phyloP scores from a whole-genome alignment of 2,888 invertebrate genomes.

The Cheilosia impressa region DNA sequence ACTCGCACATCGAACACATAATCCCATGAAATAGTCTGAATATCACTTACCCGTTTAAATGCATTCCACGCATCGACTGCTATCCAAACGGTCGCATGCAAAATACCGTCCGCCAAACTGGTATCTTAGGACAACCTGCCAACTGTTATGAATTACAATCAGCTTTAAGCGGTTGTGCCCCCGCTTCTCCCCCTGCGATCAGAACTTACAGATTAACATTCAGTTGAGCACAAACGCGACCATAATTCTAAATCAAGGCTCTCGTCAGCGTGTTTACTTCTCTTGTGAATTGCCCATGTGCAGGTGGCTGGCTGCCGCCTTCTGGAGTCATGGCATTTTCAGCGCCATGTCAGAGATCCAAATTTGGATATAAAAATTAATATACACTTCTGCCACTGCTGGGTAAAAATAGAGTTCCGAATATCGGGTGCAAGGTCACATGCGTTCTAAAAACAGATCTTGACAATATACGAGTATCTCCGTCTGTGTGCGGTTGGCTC shows the following conservation, averaged over 20 bases:
- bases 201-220: slow-evolving; percentile 27
- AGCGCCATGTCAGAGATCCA: slow-evolving; percentile 28
- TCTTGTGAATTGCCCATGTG: slow-evolving; percentile 4
- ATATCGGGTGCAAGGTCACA: slow-evolving; percentile 67
- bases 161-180: background rate
- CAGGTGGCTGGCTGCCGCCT: slow-evolving; percentile 20
- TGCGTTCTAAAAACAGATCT: slow-evolving; percentile 65
- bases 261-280: slow-evolving; percentile 9
- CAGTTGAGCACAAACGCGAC: slow-evolving; percentile 21
- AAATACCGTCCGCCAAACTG: slow-evolving; percentile 13
- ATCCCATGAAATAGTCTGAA: slow-evolving; percentile 18
- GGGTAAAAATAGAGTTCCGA: slow-evolving; percentile 52
- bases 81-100: background rate
- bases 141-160: slow-evolving; percentile 52
- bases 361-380: slow-evolving; percentile 47
- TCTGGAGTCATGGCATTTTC: background rate
- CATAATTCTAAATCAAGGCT: slow-evolving; percentile 57
- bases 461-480: slow-evolving; percentile 12
- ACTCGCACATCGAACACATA: background rate
- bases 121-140: slow-evolving; percentile 15
- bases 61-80: slow-evolving; percentile 21
- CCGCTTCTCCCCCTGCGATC: background rate
- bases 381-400: background rate
- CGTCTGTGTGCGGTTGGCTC: background rate
- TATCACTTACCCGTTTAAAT: slow-evolving; percentile 34